Evolutionary conservation across 1,140 invertebrate species (phyloP).

Genomic region (Protaetia brevitarsis): DNA sequence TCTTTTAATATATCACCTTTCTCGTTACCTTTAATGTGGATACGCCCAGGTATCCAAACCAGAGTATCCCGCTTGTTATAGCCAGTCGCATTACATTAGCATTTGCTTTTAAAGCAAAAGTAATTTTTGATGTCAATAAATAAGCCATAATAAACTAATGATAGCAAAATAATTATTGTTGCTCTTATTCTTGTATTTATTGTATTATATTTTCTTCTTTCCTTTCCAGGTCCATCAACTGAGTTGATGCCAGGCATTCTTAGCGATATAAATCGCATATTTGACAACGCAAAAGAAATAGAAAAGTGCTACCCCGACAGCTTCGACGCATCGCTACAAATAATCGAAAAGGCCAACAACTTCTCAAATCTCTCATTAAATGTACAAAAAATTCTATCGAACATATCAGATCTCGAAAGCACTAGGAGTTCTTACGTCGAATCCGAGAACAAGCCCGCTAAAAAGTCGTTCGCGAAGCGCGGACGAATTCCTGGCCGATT

Average conservation of each 20-base stretch:
- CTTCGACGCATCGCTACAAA: slow-evolving; percentile 31
- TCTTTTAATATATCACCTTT: too few relatives aligned
- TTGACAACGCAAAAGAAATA: slow-evolving; percentile 25
- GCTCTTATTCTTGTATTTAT: too few relatives aligned
- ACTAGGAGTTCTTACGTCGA: slow-evolving; percentile 34
- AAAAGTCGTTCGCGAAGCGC: slow-evolving; percentile 47
- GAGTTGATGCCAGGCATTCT: slow-evolving; percentile 49
- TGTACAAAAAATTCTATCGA: slow-evolving; percentile 57
- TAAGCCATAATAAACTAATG: too few relatives aligned
- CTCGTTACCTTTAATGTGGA: too few relatives aligned
- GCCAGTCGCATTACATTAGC: too few relatives aligned
- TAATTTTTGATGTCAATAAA: too few relatives aligned
- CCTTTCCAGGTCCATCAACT: slow-evolving; percentile 42
- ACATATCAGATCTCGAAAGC: slow-evolving; percentile 51
- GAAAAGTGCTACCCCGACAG: not conserved
- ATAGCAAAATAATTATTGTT: too few relatives aligned
- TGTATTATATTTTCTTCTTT: slow-evolving; percentile 6
- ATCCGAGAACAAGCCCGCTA: slow-evolving; percentile 1
- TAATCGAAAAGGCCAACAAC: slow-evolving; percentile 40
- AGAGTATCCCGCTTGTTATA: too few relatives aligned
- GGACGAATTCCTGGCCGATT: slow-evolving; percentile 40
- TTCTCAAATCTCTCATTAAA: slow-evolving; percentile 57
- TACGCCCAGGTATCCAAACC: too few relatives aligned
- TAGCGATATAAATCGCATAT: slow-evolving; percentile 46
- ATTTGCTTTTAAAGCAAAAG: too few relatives aligned